Evolutionary conservation across 2,888 invertebrate genomes (phyloP), one percentile per base, ranked within the genome.

Genomic region (Orthosia incerta): DNA sequence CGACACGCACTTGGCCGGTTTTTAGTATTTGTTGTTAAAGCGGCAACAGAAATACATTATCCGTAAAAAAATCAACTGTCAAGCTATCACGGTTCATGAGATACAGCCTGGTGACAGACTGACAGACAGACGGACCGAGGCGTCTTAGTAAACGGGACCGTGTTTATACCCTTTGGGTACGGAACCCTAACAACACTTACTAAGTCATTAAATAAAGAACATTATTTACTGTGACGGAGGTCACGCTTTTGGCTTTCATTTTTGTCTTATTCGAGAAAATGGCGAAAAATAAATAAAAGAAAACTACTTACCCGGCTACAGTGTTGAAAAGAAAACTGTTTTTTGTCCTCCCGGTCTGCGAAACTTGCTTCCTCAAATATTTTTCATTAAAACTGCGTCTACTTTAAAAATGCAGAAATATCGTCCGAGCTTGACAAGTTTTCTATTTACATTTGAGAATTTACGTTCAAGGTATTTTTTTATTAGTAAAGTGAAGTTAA

Each of bases 321-420:
- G 50, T 72, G 71, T 72, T 70, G 71, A 72, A n/a, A 72, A 76
- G 71, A 83, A 84, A 85, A 78, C 86, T 76, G 80, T 80, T 84
- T 74, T 83, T 84, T 83, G 83, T 85, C 72, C 64, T 60, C 51
- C n/a, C 45, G 46, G 50, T 79, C 69, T 48, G 67, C 61, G 23
- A 68, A 85, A 78, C 67, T 82, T 80, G 39, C 62, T 72, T 73
- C 23, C 46, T 76, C 53, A 82, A 82, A 82, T 79, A 84, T 72
- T 74, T 79, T 79, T 71, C 69, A 83, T 71, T 68, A 71, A 74
- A 69, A 74, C 57, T 51, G 71, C 56, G 13, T 74, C 72, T 51
- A 39, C 23, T 72, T 46, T 0, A 53, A 64, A 81, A 73, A 66
- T 82, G 63, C 79, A 64, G 20, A 69, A 82, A 62, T 73, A 66